phyloP scores from a whole-genome alignment of 2,113 vertebrate genomes.

The Cardinalis cardinalis region DNA sequence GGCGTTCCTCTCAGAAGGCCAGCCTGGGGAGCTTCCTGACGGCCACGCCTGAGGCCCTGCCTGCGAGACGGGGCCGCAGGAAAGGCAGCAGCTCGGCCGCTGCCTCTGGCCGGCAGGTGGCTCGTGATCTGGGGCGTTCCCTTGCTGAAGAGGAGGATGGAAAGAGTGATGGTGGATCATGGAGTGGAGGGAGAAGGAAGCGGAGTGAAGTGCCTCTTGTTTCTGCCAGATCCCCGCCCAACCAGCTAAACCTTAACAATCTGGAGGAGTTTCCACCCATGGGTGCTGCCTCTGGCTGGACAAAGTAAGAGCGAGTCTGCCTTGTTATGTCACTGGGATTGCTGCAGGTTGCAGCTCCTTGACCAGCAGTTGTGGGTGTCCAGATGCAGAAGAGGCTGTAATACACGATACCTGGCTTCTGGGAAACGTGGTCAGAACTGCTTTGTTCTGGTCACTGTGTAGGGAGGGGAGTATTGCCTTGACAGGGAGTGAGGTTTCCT shows the following conservation, averaged over 20 bases:
- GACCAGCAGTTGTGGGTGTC: background rate
- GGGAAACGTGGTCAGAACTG: background rate
- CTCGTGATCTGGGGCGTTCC: conserved; percentile 69
- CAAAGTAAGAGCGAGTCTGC: conserved; percentile 69
- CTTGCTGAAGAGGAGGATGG: conserved; percentile 70
- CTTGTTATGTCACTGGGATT: background rate
- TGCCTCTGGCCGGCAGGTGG: conserved; percentile 56
- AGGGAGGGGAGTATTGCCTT: background rate
- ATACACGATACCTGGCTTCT: background rate
- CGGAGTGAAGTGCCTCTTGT: conserved; percentile 48
- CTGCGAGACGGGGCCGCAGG: conserved; percentile 71
- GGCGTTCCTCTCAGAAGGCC: conserved; percentile 71
- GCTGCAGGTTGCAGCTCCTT: background rate
- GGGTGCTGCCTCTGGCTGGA: conserved; percentile 69
- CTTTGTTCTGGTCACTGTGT: background rate
- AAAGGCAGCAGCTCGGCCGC: conserved; percentile 53
- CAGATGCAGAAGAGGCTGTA: background rate
- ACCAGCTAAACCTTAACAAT: conserved; percentile 88
- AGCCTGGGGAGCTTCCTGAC: conserved; percentile 82
- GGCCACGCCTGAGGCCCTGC: conserved; percentile 67
- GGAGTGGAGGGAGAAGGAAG: conserved; percentile 66
- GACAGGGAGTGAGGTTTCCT: background rate
- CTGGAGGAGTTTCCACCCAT: conserved; percentile 97
- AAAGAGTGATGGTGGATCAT: conserved; percentile 48
- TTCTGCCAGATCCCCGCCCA: conserved; percentile 64